phyloP scores from a whole-genome alignment of 2,888 invertebrate genomes.

The Cryptus armator region DNA sequence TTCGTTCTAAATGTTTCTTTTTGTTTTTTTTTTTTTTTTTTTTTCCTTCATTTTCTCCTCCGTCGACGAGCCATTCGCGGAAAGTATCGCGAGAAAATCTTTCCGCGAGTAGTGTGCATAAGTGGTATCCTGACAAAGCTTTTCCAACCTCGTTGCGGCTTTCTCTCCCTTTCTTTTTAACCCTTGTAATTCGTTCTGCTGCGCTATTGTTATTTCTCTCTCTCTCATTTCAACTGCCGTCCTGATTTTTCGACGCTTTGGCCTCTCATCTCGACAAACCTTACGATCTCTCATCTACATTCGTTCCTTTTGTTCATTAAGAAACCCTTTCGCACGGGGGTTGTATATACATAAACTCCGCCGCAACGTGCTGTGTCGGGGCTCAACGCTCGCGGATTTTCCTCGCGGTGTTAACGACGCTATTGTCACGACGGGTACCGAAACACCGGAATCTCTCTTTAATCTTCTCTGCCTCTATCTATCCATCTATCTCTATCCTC shows the following conservation, averaged over 20 bases:
- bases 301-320: background rate
- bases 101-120: conserved; percentile 14
- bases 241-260: background rate
- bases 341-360: background rate
- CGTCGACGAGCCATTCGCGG: conserved; percentile 5
- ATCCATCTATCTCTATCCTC: background rate
- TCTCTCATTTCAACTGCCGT: background rate
- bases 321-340: background rate
- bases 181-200: background rate
- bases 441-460: background rate
- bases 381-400: background rate
- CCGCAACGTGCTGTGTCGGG: background rate
- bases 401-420: conserved; percentile 3
- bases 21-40: conserved; percentile 4
- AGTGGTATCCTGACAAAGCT: background rate
- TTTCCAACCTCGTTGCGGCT: conserved; percentile 2
- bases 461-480: background rate
- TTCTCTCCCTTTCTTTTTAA: conserved; percentile 8
- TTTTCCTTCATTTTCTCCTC: background rate
- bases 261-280: background rate
- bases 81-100: conserved; percentile 23
- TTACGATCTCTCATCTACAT: background rate
- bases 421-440: conserved; percentile 1
- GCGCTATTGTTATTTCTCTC: background rate
- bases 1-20: conserved; percentile 29